Evolutionary conservation across 2,113 vertebrate genomes (phyloP).

Genomic region (Trematocara nigrifrons): DNA sequence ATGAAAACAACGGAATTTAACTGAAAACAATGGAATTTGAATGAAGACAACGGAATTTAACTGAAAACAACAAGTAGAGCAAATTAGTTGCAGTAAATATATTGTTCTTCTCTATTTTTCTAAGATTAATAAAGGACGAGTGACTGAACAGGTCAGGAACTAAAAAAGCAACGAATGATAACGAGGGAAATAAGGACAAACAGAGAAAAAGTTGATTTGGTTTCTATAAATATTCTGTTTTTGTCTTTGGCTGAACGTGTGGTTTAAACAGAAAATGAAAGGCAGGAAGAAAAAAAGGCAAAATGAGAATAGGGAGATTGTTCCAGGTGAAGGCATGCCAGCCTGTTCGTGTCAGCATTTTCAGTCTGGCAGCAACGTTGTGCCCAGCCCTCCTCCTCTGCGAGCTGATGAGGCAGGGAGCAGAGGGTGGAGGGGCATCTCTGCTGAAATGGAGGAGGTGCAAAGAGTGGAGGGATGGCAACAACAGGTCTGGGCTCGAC

Average conservation of each 20-base stretch:
- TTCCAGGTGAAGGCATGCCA: slow-evolving; percentile 46
- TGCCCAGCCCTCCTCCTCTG: not conserved
- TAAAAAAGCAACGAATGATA: not conserved
- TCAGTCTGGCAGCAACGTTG: slow-evolving; percentile 14
- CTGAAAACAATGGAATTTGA: too few species aligned
- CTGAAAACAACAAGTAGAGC: not conserved
- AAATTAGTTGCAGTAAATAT: not conserved
- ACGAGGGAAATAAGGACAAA: not conserved
- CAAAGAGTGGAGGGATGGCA: not conserved
- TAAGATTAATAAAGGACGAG: slow-evolving; percentile 16
- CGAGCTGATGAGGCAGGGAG: slow-evolving; percentile 19
- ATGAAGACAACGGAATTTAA: too few species aligned
- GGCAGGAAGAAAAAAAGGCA: not conserved
- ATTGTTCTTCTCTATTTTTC: not conserved
- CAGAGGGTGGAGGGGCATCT: slow-evolving; percentile 2
- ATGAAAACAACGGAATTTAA: too few species aligned
- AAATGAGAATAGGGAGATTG: not conserved
- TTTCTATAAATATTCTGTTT: slow-evolving; percentile 46
- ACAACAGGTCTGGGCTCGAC: slow-evolving; percentile 28
- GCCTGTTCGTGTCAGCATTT: slow-evolving; percentile 45
- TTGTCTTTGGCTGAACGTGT: slow-evolving; percentile 9
- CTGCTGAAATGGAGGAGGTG: not conserved
- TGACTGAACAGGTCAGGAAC: slow-evolving; percentile 32
- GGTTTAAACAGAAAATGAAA: not conserved
- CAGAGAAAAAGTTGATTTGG: not conserved